Evolutionary conservation across 2,888 invertebrate species (phyloP).

Genomic region (Hyalella azteca): DNA sequence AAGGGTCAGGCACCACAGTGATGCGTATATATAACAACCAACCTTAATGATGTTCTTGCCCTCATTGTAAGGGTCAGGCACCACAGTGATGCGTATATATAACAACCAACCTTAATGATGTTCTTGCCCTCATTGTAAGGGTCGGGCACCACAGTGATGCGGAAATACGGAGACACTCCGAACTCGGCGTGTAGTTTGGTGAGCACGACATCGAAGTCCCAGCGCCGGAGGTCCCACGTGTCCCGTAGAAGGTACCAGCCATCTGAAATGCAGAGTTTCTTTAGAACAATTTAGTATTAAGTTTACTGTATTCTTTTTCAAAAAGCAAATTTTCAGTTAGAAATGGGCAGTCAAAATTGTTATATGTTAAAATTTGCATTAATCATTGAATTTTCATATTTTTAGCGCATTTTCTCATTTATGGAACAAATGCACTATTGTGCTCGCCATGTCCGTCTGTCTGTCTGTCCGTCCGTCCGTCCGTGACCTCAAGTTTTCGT

Average conservation of each 20-base stretch:
- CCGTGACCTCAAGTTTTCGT: too few species aligned
- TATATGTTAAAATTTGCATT: too few species aligned
- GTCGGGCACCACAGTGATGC: conserved; percentile 67
- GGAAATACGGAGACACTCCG: conserved; percentile 67
- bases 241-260: conserved; percentile 55
- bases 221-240: conserved; percentile 59
- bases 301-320: too few species aligned
- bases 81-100: conserved; percentile 63
- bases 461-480: too few species aligned
- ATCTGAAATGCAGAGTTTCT: conserved; percentile 28
- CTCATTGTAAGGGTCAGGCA: conserved; percentile 66
- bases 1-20: conserved; percentile 67
- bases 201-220: conserved; percentile 64
- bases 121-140: conserved; percentile 64
- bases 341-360: too few species aligned
- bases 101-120: conserved; percentile 62
- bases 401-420: too few species aligned
- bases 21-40: conserved; percentile 65
- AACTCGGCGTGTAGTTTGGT: conserved; percentile 65
- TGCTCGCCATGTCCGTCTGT: too few species aligned
- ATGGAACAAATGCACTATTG: too few species aligned
- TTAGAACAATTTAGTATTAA: too few species aligned
- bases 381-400: too few species aligned
- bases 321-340: too few species aligned
- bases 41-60: conserved; percentile 64